Base-by-base conservation (phyloP, 2,113 vertebrate genomes). In the Sander lucioperca region DNA sequence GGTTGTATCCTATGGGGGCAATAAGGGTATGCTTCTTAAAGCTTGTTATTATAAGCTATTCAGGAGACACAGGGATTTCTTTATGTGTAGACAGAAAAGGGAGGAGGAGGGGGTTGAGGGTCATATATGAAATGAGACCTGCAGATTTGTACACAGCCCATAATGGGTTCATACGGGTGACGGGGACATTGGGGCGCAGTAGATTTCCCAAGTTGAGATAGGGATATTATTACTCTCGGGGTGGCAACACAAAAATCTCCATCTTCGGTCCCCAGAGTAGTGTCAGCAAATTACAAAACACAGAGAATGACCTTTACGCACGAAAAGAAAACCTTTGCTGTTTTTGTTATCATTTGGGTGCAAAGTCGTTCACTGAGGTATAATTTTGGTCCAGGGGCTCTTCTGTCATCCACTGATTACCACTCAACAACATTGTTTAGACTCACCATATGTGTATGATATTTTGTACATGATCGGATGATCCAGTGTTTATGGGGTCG, bases 161-260 rank as follows among this genome's bases (percentile, higher is more conserved):
- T 95, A 95, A 95, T 95, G 90, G 94, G 91, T 93, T 94, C 92
- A 91, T 51, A 27, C 72, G 68, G 86, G 91, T 93, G 93, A 95
- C 86, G 79, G 89, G 92, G 91, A 93, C 93, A 84, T 90, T 92
- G 89, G 93, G 91, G 85, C 68, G 19, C 85, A 77, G 86, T 93
- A 94, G 94, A 95, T 95, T 95, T 95, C 95, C 95, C 94, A 93
- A 88, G 95, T 93, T 92, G 94, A 93, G 93, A 94, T 92, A 89
- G 91, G 91, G 93, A 94, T 94, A 95, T 95, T 95, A 95, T 95
- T 95, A 93, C 94, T 93, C 92, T 90, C 83, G 23, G 83, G 92
- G 89, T 93, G 91, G 92, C 87, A 90, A 92, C 89, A 88, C 81
- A 89, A 92, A 95, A 95, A 95, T 95, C 94, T 95, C 94, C 94